Percentiles rank a stretch among this genome's conserved stretches.
These are phyloP conservation scores for Agrilus biguttatus DNA, from an alignment of 2,888 invertebrate species.

Conservation along the genomic window DNA sequence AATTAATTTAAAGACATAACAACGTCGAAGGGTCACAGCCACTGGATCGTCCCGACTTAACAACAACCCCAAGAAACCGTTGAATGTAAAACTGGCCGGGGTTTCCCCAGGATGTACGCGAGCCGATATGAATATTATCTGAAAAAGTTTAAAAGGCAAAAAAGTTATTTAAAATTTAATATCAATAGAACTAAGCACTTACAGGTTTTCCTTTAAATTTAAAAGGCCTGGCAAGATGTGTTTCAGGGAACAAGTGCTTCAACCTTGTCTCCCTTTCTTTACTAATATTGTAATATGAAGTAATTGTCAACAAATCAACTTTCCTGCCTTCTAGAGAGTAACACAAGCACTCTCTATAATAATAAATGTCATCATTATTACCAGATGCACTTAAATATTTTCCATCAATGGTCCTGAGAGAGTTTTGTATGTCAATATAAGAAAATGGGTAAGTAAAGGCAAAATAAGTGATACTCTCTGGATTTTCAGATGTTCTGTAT, in stretches of 20 bases:
- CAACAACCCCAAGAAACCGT: constrained; percentile 72
- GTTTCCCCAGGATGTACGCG: constrained; percentile 89
- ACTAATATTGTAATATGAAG: constrained; percentile 65
- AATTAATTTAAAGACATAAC: constrained; percentile 78
- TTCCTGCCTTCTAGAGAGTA: constrained; percentile 63
- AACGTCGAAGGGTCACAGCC: constrained; percentile 54
- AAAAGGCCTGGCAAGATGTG: constrained; percentile 48
- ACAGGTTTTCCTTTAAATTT: constrained; percentile 52
- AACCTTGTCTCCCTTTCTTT: constrained; percentile 57
- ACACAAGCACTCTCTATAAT: constrained; percentile 65
- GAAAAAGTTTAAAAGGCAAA: constrained; percentile 10
- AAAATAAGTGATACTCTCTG: constrained; percentile 63
- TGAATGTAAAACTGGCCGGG: constrained; percentile 79
- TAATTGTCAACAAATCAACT: constrained; percentile 71
- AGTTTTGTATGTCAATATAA: constrained; percentile 65
- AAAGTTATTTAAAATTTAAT: neutral
- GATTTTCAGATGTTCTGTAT: constrained; percentile 54
- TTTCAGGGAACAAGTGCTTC: constrained; percentile 58
- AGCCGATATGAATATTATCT: constrained; percentile 75
- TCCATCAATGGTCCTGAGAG: constrained; percentile 52
- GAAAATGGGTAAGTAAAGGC: constrained; percentile 88
- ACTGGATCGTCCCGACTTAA: constrained; percentile 60
- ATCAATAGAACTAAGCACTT: neutral
- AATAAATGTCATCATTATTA: constrained; percentile 62
- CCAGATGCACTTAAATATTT: constrained; percentile 35